These are phyloP conservation scores for Mechanitis messenoides DNA, from an alignment of 2,888 invertebrate species.

Conservation along the genomic window DNA sequence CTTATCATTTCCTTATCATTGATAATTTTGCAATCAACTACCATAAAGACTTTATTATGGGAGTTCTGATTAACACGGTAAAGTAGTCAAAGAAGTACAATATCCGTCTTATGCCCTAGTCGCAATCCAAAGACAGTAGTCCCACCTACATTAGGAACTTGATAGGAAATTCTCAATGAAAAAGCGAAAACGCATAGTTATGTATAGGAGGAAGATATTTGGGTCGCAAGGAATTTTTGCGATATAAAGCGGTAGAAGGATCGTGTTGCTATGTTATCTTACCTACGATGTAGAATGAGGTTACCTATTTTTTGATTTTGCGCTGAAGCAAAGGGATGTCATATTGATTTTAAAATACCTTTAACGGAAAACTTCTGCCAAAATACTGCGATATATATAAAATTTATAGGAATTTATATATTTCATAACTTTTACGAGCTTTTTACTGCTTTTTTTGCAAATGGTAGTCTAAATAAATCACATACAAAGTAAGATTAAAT, in stretches of 20 bases:
- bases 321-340: not conserved
- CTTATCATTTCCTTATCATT: too few relatives aligned
- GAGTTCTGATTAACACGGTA: not conserved
- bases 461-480: too few relatives aligned
- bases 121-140: slow-evolving; percentile 1
- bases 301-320: slow-evolving; percentile 3
- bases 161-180: slow-evolving; percentile 7
- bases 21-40: too few relatives aligned
- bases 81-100: not conserved
- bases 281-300: not conserved
- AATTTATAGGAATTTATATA: too few relatives aligned
- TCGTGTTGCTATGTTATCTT: slow-evolving; percentile 6
- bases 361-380: too few relatives aligned
- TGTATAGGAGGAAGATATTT: slow-evolving; percentile 30
- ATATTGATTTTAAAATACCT: too few relatives aligned
- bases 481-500: too few relatives aligned
- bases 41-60: too few relatives aligned
- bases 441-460: too few relatives aligned
- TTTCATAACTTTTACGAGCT: too few relatives aligned
- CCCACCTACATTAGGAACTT: slow-evolving; percentile 5
- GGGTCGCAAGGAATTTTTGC: slow-evolving; percentile 23
- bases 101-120: not conserved
- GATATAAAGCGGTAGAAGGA: slow-evolving; percentile 6
- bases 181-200: not conserved
- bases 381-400: too few relatives aligned